Percentiles rank a stretch among this genome's conserved stretches.
Evolutionary conservation across 2,888 invertebrate species (phyloP).

Genomic region (Rosalia funebris): DNA sequence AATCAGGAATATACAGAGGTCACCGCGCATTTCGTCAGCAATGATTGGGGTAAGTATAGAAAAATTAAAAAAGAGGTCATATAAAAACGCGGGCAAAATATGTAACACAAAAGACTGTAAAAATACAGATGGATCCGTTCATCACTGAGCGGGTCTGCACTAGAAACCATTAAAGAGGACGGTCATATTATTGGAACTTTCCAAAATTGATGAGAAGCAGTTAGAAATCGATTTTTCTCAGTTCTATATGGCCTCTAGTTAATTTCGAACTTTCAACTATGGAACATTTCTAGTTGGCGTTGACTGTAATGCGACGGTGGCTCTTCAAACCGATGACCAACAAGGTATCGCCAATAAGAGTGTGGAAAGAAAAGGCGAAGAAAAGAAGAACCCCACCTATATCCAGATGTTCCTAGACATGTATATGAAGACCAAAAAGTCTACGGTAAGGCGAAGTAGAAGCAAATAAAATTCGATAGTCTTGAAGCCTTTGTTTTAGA

Average conservation of each 20-base stretch:
- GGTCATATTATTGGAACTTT: too few species aligned
- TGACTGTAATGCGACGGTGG: slow-evolving; percentile 56
- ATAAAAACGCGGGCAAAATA: too few species aligned
- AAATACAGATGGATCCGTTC: background rate
- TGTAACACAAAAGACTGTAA: slow-evolving; percentile 4
- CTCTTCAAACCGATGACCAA: slow-evolving; percentile 20
- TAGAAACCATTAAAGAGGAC: too few species aligned
- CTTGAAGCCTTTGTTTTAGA: background rate
- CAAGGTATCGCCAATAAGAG: slow-evolving; percentile 8
- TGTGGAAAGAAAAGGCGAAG: slow-evolving; percentile 26
- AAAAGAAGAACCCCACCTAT: slow-evolving; percentile 32
- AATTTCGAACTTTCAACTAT: too few species aligned
- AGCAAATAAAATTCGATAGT: too few species aligned
- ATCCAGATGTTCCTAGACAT: slow-evolving; percentile 51
- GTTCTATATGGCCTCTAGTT: too few species aligned
- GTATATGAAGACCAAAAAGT: slow-evolving; percentile 45
- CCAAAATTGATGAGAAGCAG: too few species aligned
- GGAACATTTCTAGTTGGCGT: too few species aligned
- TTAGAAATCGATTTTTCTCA: too few species aligned
- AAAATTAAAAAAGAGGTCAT: too few species aligned
- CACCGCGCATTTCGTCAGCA: slow-evolving; percentile 69
- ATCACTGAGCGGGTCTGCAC: too few species aligned
- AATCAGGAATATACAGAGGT: slow-evolving; percentile 63
- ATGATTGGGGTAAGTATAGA: slow-evolving; percentile 70
- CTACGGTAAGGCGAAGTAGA: background rate